Conservation (phyloP, 2,797 vertebrate species). For the Graptemys geographica region DNA sequence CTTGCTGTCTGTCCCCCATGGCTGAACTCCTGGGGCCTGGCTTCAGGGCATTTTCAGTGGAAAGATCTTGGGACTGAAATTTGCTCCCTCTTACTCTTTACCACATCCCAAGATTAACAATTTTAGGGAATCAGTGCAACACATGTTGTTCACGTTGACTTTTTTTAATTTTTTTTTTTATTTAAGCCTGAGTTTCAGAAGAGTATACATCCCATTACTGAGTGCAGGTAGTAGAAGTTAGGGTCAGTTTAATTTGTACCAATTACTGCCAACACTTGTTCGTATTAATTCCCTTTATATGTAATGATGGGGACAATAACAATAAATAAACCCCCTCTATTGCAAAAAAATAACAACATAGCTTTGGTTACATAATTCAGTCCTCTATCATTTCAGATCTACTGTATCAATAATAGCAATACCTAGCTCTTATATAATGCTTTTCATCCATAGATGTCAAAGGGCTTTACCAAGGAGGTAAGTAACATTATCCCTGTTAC, state of each 20-base stretch:
- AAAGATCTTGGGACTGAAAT: not conserved
- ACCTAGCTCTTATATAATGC: accelerated
- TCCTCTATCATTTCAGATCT: not conserved
- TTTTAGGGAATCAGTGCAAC: not conserved
- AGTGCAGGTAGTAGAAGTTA: not conserved
- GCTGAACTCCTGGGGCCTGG: not conserved
- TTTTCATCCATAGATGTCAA: not conserved
- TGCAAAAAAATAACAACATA: not conserved
- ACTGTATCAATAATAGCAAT: not conserved
- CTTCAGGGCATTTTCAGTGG: not conserved
- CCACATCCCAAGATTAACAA: not conserved
- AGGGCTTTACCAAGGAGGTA: too few species aligned
- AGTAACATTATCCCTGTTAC: not conserved
- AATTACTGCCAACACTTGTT: not conserved
- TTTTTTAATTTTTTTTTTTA: not conserved
- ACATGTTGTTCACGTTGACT: not conserved
- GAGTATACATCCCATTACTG: not conserved
- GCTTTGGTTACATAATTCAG: not conserved
- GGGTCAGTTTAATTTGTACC: not conserved
- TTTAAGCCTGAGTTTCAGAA: not conserved
- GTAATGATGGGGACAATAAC: not conserved
- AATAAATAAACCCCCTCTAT: not conserved
- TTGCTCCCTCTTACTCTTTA: not conserved
- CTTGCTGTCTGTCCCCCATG: not conserved
- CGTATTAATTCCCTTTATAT: not conserved